phyloP scores from a whole-genome alignment of 2,797 vertebrate species.

The Mormyrus hasselquistii region DNA sequence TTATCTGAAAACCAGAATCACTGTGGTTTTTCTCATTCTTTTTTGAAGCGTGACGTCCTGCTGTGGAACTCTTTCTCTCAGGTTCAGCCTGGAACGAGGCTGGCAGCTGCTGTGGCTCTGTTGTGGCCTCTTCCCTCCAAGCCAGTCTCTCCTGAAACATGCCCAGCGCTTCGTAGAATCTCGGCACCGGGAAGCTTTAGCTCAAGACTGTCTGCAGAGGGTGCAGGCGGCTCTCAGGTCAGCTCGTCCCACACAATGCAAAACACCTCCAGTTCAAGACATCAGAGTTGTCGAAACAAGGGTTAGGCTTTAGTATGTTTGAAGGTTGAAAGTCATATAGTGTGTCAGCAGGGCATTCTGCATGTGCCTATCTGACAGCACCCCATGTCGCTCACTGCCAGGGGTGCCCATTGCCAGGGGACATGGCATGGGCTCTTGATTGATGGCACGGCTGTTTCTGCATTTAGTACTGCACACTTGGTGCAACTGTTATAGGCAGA shows the following conservation, averaged over 20 bases:
- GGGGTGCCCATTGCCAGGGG: not conserved
- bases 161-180: conserved; percentile 84
- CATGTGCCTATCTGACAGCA: not conserved
- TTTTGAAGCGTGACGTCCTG: not conserved
- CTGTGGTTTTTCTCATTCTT: not conserved
- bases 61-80: conserved; percentile 40
- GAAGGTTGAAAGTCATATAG: not conserved
- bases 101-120: conserved; percentile 97
- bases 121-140: conserved; percentile 84
- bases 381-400: not conserved
- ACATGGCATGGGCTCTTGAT: not conserved
- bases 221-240: conserved; percentile 82
- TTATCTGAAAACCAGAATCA: not conserved
- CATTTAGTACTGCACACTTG: not conserved
- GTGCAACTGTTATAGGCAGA: conserved; percentile 14
- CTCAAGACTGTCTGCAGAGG: conserved; percentile 70
- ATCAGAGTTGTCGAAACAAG: not conserved
- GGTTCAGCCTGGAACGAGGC: conserved; percentile 79
- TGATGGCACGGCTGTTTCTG: conserved; percentile 11
- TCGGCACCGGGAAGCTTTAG: conserved; percentile 63
- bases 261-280: not conserved
- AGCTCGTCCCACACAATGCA: not conserved
- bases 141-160: conserved; percentile 74
- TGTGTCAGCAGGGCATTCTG: not conserved
- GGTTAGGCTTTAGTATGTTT: not conserved